phyloP scores from a whole-genome alignment of 2,113 vertebrate genomes.

The Anhinga anhinga region DNA sequence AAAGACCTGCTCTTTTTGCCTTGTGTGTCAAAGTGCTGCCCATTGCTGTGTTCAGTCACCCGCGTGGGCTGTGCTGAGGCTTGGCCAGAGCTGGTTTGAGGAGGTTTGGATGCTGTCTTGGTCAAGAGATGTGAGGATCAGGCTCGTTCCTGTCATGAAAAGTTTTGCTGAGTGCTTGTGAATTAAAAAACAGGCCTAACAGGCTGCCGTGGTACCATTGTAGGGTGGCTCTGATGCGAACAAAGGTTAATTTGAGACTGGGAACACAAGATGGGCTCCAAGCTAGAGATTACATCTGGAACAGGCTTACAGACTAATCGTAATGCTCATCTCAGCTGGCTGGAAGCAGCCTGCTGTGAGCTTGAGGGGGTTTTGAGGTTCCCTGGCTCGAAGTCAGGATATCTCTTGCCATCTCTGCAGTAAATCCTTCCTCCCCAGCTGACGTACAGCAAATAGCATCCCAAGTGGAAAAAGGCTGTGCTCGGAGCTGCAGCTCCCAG shows the following conservation, averaged over 20 bases:
- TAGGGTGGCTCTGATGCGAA: background rate
- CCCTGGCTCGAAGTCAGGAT: background rate
- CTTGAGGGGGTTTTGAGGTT: background rate
- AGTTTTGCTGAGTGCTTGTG: background rate
- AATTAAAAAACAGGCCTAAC: background rate
- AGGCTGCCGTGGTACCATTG: background rate
- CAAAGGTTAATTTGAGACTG: slow-evolving; percentile 27
- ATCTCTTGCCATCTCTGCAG: background rate
- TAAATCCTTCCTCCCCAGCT: background rate
- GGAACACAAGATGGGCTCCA: background rate
- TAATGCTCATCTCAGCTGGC: background rate
- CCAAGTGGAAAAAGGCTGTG: background rate
- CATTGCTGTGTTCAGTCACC: fast-evolving
- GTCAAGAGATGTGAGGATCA: background rate
- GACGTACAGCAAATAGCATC: background rate
- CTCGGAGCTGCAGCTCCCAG: background rate
- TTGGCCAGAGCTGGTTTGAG: background rate
- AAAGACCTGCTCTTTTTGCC: background rate
- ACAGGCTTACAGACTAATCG: background rate
- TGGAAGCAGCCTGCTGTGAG: background rate
- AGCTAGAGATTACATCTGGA: slow-evolving; percentile 6
- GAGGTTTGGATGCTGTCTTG: background rate
- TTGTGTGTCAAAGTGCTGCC: background rate
- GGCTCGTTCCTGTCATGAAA: fast-evolving
- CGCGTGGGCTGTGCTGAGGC: background rate